Evolutionary conservation across 2,888 invertebrate species (phyloP), one percentile per base, ranked within the genome.

Genomic region (Belgica antarctica): DNA sequence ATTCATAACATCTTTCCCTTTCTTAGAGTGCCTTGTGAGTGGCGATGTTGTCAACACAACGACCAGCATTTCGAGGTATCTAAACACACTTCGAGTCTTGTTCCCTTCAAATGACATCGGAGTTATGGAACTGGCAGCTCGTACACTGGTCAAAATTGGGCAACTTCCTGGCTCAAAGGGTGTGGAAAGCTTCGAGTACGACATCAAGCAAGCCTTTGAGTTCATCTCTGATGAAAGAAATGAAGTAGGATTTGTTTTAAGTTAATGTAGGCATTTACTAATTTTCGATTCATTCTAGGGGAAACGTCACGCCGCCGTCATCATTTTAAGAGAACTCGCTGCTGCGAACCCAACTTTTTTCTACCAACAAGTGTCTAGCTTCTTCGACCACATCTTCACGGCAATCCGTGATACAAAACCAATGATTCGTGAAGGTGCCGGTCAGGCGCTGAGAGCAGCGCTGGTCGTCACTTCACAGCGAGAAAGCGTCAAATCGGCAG

Each of bases 131-230:
- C 83, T 97, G 74, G 94, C 96, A 2, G 96, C 97, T 1, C 92
- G 94, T 77, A 96, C 97, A 2, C 89, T 98, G 73, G 97, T 96
- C 0, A 91, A 92, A 74, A 82, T 99, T 69, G 96, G 96, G 1
- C 85, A 94, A 22, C 89, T 91, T 17, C 93, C 92, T 0, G 96
- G 96, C 12, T 94, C 95, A 0, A 94, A 94, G 78, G 91, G 96
- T 28, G 93, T 95, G 0, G 96, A 96, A 77, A 96, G 96, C 78
- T 96, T 98, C n/a, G 96, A 97, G 76, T 96, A 96, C 82, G 96
- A 97, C 81, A 94, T 97, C 1, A 95, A 95, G 78, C 84, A 93
- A 76, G 94, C 97, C 1, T 92, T 96, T 78, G 98, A 98, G 78
- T 96, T 95, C 95, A 83, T 98, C 3, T 89, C 90, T 25, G 92